Evolutionary conservation across 2,888 invertebrate genomes (phyloP).

Genomic region (Ferdinandea cuprea): DNA sequence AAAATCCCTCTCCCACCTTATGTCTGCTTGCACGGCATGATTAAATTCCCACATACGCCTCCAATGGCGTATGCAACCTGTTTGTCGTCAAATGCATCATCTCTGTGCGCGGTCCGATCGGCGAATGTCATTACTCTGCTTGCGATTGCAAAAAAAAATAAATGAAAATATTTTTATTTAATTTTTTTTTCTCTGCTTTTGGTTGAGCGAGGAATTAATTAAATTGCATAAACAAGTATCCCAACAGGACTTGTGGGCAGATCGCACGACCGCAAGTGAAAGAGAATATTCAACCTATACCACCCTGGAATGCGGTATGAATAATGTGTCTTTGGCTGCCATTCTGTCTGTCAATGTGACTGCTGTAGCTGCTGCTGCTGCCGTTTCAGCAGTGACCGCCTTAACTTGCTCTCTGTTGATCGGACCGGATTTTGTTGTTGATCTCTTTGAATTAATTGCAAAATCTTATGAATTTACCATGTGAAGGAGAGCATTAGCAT

Average conservation of each 20-base stretch:
- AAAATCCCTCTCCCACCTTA: constrained; percentile 3
- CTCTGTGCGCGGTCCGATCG: constrained; percentile 34
- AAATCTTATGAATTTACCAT: constrained; percentile 49
- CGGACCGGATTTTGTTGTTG: constrained; percentile 51
- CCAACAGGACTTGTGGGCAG: constrained; percentile 63
- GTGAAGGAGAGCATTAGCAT: constrained; percentile 31
- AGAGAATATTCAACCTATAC: constrained; percentile 33
- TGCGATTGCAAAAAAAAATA: background rate
- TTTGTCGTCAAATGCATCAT: constrained; percentile 52
- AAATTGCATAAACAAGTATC: constrained; percentile 62
- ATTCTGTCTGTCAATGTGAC: constrained; percentile 67
- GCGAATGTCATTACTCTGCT: constrained; percentile 40
- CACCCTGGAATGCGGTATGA: constrained; percentile 53
- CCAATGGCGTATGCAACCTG: constrained; percentile 36
- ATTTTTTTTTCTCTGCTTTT: constrained; percentile 12
- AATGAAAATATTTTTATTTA: background rate
- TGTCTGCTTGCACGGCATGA: constrained; percentile 9
- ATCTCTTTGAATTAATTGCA: constrained; percentile 67
- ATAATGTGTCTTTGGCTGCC: constrained; percentile 66
- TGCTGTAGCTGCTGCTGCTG: constrained; percentile 30
- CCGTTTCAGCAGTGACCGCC: background rate
- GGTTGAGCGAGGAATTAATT: constrained; percentile 49
- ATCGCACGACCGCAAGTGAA: constrained; percentile 19
- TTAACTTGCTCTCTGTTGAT: constrained; percentile 6
- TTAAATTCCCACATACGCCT: constrained; percentile 62